Percentiles rank a stretch among this genome's conserved stretches.
Evolutionary conservation across 2,888 invertebrate genomes (phyloP).

Genomic region (Neuroscelio doddi): DNA sequence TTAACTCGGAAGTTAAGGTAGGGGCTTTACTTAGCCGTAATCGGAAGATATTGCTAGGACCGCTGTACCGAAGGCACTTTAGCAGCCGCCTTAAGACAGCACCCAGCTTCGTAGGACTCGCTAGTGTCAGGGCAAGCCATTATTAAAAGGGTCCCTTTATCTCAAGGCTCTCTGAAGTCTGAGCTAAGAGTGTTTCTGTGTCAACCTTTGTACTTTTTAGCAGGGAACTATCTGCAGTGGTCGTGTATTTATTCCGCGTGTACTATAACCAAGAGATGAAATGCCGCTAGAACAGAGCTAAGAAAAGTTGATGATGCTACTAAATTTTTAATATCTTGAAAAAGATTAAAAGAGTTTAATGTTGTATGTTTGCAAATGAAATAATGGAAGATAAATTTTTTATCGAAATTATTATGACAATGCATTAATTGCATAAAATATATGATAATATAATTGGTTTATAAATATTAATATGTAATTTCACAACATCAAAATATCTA

Average conservation of each 20-base stretch:
- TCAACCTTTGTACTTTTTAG: conserved; percentile 71
- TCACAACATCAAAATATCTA: not conserved
- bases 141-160: conserved; percentile 69
- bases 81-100: conserved; percentile 69
- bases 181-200: conserved; percentile 70
- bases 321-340: conserved; percentile 58
- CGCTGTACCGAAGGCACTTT: conserved; percentile 70
- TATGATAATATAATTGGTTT: too few species aligned
- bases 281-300: conserved; percentile 36
- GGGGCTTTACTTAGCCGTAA: conserved; percentile 71
- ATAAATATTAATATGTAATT: too few species aligned
- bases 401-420: too few species aligned
- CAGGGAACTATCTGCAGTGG: conserved; percentile 61
- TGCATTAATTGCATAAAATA: too few species aligned
- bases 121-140: conserved; percentile 63
- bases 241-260: conserved; percentile 55
- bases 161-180: conserved; percentile 43
- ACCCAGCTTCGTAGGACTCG: conserved; percentile 59
- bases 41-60: conserved; percentile 71
- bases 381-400: too few species aligned
- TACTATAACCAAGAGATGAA: conserved; percentile 46
- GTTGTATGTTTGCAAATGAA: too few species aligned
- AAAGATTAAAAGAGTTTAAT: too few species aligned
- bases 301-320: conserved; percentile 52
- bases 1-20: conserved; percentile 59